Percentiles rank a stretch among this genome's conserved stretches.
Conservation (phyloP, 2,113 vertebrate genomes). For the Sturnira hondurensis region DNA sequence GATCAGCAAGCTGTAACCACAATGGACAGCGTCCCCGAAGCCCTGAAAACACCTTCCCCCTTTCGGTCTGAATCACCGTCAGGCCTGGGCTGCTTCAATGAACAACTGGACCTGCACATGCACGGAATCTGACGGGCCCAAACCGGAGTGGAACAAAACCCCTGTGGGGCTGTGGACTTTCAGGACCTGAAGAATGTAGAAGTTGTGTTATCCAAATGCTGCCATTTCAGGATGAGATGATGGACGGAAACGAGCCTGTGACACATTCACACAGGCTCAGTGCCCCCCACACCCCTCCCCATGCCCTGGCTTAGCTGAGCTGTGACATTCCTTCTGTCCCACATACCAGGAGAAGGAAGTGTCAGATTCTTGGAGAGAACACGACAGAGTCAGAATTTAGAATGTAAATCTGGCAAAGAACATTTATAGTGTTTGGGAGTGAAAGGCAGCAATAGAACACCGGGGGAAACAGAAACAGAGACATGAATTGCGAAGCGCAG, state of each 20-base stretch:
- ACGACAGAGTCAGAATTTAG: slow-evolving; percentile 3
- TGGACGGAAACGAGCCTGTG: background rate
- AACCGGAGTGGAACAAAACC: background rate
- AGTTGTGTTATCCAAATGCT: background rate
- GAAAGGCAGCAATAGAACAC: slow-evolving; percentile 1
- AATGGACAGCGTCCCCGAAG: background rate
- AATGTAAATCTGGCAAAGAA: slow-evolving; percentile 1
- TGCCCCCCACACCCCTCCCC: background rate
- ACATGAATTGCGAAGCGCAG: slow-evolving; percentile 33
- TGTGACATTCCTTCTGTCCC: background rate
- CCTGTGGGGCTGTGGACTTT: background rate
- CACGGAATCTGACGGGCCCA: background rate
- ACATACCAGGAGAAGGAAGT: background rate
- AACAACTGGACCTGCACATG: accelerated
- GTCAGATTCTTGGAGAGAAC: slow-evolving; percentile 52
- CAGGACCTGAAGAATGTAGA: background rate
- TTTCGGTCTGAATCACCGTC: background rate
- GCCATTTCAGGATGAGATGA: background rate
- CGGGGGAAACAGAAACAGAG: slow-evolving; percentile 19
- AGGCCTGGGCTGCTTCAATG: background rate
- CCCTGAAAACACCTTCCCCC: background rate
- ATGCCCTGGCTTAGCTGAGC: background rate
- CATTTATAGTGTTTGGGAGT: slow-evolving; percentile 23
- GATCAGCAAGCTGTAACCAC: background rate
- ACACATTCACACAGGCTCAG: background rate